Evolutionary conservation across 2,113 vertebrate genomes (phyloP), one percentile per base, ranked within the genome.

Genomic region (Tyrannus savana): DNA sequence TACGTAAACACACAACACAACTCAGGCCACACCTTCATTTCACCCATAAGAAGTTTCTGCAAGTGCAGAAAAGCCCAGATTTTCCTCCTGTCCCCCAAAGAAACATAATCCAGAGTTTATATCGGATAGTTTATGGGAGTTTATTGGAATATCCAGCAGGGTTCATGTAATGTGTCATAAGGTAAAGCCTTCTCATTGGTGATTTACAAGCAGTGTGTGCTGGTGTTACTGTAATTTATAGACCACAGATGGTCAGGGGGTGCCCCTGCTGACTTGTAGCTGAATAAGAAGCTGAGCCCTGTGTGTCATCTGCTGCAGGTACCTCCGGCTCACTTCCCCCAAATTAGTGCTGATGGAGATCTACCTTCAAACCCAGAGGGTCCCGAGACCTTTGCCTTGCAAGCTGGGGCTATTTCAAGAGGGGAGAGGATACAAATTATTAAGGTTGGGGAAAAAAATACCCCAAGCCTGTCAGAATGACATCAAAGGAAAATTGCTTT

Each of bases 71-170:
- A 97, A 96, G n/a, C 49, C 83, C 83, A 94, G 84, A 41, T 91
- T 96, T 95, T 93, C 83, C 96, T 95, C 77, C 95, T 94, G 21
- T 71, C 91, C 91, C 80, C 66, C 90, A 83, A 95, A 97, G 98
- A 98, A 98, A 98, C 96, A 95, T 96, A 98, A 98, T 93, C 97
- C 87, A 30, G 93, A 95, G 96, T 98, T 98, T 98, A 96, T 97
- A 97, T 98, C 76, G 2, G 94, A 95, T 97, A 96, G 96, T 98
- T 98, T 98, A 98, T 97, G 95, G 88, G 94, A 98, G 96, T 98
- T 98, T 98, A 98, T 98, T 98, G 98, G 98, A 98, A 97, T 98
- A 98, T 98, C 98, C 97, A 98, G 97, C 97, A 98, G 97, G 94
- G 97, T 98, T 98, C 98, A 97, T 98, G 98, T 96, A 95, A 95